Percentiles rank a stretch among this genome's conserved stretches.
Evolutionary conservation across 2,113 vertebrate genomes (phyloP).

Genomic region (Smithornis capensis): DNA sequence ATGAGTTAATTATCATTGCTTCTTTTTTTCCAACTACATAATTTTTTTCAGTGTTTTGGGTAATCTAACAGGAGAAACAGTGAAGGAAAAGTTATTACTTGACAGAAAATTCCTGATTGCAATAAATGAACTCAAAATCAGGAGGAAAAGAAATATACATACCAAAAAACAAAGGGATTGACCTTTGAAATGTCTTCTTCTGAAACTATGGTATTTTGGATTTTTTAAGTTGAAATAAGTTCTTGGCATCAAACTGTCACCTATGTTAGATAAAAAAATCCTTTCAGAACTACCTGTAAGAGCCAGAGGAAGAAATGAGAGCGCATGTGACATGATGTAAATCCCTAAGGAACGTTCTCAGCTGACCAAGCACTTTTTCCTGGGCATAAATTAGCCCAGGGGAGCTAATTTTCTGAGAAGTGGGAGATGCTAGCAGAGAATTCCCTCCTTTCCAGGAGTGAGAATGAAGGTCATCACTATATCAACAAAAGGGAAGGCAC

Average conservation of each 20-base stretch:
- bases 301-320: background rate
- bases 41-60: background rate
- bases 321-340: background rate
- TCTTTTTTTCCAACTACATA: background rate
- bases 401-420: background rate
- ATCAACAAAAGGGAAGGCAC: background rate
- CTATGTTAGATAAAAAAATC: background rate
- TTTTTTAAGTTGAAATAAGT: background rate
- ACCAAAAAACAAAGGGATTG: background rate
- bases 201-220: background rate
- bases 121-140: background rate
- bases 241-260: background rate
- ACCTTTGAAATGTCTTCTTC: background rate
- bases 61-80: background rate
- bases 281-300: background rate
- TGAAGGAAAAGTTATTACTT: background rate
- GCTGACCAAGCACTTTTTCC: background rate
- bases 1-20: background rate
- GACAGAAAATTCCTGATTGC: background rate
- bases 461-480: background rate
- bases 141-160: background rate
- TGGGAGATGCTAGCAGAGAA: background rate
- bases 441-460: background rate
- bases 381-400: background rate
- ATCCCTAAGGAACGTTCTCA: background rate